Conservation (phyloP, 1,140 invertebrate genomes). For the Daktulosphaira vitifoliae region DNA sequence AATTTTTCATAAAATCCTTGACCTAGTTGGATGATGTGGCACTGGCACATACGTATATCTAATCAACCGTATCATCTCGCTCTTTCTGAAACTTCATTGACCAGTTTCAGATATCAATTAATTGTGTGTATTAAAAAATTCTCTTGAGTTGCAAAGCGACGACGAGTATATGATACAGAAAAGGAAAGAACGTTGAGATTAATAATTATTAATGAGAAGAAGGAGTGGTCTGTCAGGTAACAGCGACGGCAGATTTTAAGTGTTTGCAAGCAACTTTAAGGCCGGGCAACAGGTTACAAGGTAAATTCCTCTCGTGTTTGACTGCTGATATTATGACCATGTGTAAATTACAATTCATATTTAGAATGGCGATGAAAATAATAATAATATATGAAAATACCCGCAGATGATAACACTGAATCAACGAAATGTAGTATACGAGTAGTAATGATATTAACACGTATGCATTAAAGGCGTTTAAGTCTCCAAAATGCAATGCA, state of each 20-base stretch:
- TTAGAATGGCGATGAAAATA: no score
- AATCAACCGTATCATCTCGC: slow-evolving; percentile 3
- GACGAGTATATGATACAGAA: neutral
- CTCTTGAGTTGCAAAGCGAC: neutral
- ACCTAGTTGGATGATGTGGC: slow-evolving; percentile 12
- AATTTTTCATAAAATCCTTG: slow-evolving; percentile 14
- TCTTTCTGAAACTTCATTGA: slow-evolving; percentile 9
- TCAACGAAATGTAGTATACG: no score
- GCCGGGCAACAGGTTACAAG: slow-evolving; percentile 26
- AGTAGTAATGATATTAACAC: no score
- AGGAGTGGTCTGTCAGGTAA: no score
- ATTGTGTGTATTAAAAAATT: slow-evolving; percentile 5
- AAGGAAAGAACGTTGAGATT: neutral
- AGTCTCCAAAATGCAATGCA: no score
- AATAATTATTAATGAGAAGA: neutral
- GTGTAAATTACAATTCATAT: no score
- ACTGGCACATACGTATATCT: neutral
- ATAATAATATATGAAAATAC: no score
- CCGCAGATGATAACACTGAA: no score
- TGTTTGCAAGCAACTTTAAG: slow-evolving; percentile 13
- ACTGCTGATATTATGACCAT: no score
- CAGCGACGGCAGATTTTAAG: slow-evolving; percentile 9
- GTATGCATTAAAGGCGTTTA: no score
- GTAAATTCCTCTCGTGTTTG: slow-evolving; percentile 21
- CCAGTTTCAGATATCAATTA: slow-evolving; percentile 15